These are phyloP conservation scores for Saimiri boliviensis DNA, from an alignment of 2,113 vertebrate genomes.

Conservation along the genomic window DNA sequence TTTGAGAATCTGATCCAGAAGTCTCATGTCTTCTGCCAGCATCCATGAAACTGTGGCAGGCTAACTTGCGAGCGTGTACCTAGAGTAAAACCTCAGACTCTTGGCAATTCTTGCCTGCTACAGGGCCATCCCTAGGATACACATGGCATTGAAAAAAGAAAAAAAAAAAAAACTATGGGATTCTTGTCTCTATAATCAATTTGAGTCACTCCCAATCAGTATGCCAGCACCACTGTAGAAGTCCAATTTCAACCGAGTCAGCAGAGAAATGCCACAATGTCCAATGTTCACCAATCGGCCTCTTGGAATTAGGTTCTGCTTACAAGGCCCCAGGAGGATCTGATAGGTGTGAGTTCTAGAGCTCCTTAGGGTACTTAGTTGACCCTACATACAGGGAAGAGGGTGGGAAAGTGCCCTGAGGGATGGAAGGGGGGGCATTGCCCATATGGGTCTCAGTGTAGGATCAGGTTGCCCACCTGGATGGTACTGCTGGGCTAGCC, in stretches of 20 bases:
- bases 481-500: not conserved
- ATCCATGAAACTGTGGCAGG: not conserved
- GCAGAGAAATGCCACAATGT: not conserved
- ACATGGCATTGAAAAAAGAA: not conserved
- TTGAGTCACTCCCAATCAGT: not conserved
- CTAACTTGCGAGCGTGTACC: not conserved
- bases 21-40: not conserved
- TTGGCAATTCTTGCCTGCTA: not conserved
- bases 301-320: not conserved
- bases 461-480: not conserved
- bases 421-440: not conserved
- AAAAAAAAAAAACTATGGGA: too few relatives aligned
- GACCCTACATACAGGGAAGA: not conserved
- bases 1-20: not conserved
- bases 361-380: not conserved
- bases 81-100: not conserved
- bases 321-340: not conserved
- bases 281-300: not conserved
- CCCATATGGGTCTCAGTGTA: not conserved
- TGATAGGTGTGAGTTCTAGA: not conserved
- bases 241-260: not conserved
- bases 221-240: not conserved
- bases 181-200: not conserved
- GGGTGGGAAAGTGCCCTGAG: not conserved
- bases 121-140: not conserved